Conservation (phyloP, 2,113 vertebrate species). For the Canis aureus region DNA sequence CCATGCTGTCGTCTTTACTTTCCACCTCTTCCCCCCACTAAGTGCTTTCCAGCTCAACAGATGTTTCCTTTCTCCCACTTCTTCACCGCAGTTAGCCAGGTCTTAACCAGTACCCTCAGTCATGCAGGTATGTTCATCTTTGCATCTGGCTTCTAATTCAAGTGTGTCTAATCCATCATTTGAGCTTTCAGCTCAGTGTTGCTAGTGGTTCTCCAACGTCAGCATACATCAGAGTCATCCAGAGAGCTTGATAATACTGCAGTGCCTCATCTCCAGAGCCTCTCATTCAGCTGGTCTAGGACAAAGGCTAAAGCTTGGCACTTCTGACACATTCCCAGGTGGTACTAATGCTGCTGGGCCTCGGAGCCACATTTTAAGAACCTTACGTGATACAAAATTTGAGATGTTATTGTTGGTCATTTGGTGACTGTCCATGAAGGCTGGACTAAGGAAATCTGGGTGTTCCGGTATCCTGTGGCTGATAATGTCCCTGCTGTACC, state of each 20-base stretch:
- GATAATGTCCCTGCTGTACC: rapidly evolving
- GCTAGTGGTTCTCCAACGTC: neutral
- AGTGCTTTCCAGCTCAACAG: neutral
- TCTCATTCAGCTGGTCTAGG: neutral
- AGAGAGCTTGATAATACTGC: neutral
- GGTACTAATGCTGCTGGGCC: neutral
- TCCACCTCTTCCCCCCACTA: neutral
- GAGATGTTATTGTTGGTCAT: neutral
- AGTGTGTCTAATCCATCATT: neutral
- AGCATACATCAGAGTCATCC: neutral
- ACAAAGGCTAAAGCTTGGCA: neutral
- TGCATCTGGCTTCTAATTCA: neutral
- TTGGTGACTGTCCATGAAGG: neutral
- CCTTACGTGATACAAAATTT: neutral
- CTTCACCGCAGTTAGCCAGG: neutral
- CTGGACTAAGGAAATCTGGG: neutral
- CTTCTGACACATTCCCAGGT: neutral
- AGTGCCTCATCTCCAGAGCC: neutral
- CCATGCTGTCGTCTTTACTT: neutral
- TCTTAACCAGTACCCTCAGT: neutral
- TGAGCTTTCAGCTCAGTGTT: neutral
- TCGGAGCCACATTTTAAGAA: neutral
- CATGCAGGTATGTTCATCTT: neutral
- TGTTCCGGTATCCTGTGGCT: neutral
- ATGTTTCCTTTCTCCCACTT: neutral